Conservation (phyloP, 2,113 vertebrate genomes). For the Lophius piscatorius region DNA sequence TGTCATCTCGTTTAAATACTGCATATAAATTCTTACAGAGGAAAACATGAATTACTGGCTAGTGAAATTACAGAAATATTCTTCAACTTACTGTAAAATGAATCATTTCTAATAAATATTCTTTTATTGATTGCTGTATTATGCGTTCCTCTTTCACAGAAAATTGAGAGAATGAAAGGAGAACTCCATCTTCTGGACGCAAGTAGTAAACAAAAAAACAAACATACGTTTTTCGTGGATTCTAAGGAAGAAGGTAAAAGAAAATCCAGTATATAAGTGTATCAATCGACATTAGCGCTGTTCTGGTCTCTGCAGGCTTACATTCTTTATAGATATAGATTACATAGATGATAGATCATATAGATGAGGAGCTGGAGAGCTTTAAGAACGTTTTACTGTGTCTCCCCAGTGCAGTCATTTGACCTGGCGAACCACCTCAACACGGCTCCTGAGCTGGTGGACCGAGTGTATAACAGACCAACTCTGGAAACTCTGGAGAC, state of each 20-base stretch:
- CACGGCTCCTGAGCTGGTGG: slow-evolving; percentile 87
- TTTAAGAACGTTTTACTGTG: neutral
- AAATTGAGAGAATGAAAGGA: slow-evolving; percentile 94
- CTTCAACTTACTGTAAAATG: neutral
- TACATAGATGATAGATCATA: neutral
- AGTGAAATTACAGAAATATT: neutral
- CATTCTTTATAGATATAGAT: too few species aligned
- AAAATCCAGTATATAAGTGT: neutral
- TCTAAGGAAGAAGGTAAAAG: slow-evolving; percentile 85
- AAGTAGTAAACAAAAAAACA: slow-evolving; percentile 82
- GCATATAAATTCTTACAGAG: too few species aligned
- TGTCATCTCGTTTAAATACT: too few species aligned
- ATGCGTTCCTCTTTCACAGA: slow-evolving; percentile 74
- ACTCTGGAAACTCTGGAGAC: slow-evolving; percentile 86
- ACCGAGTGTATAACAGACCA: slow-evolving; percentile 90
- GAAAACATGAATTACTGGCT: too few species aligned
- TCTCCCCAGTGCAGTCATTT: slow-evolving; percentile 85
- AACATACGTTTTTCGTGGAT: slow-evolving; percentile 90
- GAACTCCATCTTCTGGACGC: slow-evolving; percentile 95
- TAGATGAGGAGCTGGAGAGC: neutral
- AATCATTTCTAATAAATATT: neutral
- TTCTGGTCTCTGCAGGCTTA: neutral
- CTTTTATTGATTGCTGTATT: neutral
- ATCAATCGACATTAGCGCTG: neutral
- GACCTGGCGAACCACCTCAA: slow-evolving; percentile 87